Evolutionary conservation across 35 echinoderm and acorn worm genomes (phyloP).

Genomic region (Diadema setosum): DNA sequence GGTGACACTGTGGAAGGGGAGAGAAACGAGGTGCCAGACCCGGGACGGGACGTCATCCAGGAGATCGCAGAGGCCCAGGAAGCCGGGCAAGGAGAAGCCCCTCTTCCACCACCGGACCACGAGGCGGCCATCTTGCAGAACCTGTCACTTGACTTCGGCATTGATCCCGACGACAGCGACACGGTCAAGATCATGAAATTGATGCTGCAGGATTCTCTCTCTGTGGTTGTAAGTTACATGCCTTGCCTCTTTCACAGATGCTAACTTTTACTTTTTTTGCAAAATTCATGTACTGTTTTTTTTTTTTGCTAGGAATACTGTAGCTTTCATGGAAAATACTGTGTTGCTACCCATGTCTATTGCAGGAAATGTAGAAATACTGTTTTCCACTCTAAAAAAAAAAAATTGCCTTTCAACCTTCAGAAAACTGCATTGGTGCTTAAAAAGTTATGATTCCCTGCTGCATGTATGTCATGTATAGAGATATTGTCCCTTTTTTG

Average conservation of each 20-base stretch:
- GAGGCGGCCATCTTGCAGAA: background rate
- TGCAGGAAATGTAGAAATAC: too few relatives aligned
- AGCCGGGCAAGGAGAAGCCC: background rate
- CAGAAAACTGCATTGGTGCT: too few relatives aligned
- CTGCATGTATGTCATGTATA: too few relatives aligned
- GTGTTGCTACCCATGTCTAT: too few relatives aligned
- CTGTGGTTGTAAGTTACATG: constrained; percentile 82
- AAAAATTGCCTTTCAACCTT: background rate
- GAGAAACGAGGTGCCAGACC: background rate
- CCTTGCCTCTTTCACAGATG: too few relatives aligned
- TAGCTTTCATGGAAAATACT: too few relatives aligned
- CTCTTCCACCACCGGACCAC: background rate
- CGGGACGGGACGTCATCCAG: background rate
- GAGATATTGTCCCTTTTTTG: too few relatives aligned
- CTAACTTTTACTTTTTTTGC: too few relatives aligned
- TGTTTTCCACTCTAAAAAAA: too few relatives aligned
- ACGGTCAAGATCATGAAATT: constrained; percentile 58
- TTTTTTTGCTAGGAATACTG: too few relatives aligned
- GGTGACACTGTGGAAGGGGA: background rate
- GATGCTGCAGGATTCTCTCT: constrained; percentile 75
- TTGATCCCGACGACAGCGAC: constrained; percentile 51
- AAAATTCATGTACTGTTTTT: too few relatives aligned
- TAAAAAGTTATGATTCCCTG: too few relatives aligned
- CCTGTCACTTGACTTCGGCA: constrained; percentile 28
- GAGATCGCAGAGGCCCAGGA: background rate